Evolutionary conservation across 2,888 invertebrate genomes (phyloP), one percentile per base, ranked within the genome.

Genomic region (Phorcus lineatus): DNA sequence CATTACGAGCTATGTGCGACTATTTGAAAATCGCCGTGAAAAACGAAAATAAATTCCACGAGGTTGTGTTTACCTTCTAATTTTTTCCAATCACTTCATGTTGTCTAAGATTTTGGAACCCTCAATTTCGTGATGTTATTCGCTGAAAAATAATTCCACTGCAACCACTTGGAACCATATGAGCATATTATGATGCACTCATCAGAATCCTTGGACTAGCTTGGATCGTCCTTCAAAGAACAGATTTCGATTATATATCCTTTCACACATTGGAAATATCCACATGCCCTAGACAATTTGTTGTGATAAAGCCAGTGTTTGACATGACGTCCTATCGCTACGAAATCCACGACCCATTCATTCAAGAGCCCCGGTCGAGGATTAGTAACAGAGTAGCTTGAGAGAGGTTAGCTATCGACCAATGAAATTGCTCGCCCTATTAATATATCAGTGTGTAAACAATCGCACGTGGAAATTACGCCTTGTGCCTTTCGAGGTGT

Each of bases 1-100:
- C 62, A 62, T 62, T 24, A 62, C 62, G 62, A 62, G 28, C 62
- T 28, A 17, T 28, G 62, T 62, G 62, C 22, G 62, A 62, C 24
- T 62, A 62, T 62, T 62, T 62, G 62, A 62, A 62, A 62, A 22
- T 62, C 62, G 62, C 28, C 28, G 28, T 28, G 62, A 62, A 62
- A 57, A 24, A 62, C 19, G 28, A 31, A 31, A 62, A 62, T 28
- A 62, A 28, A 28, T 62, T 28, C 24, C 62, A 62, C 62, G 24
- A 13, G 28, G 62, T 62, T 24, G 24, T 62, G 28, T 24, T 47
- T 62, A 31, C 62, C 24, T 24, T 24, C n/a, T 17, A 47, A 11
- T 47, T 47, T 47, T 47, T 47, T 47, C 47, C 11, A 6, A 47
- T 47, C 47, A 11, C 47, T 47, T 47, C 47, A 47, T 47, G 7